Percentiles rank a stretch among this genome's conserved stretches.
Conservation (phyloP, 2,888 invertebrate genomes). For the Epirrhoe tristata region DNA sequence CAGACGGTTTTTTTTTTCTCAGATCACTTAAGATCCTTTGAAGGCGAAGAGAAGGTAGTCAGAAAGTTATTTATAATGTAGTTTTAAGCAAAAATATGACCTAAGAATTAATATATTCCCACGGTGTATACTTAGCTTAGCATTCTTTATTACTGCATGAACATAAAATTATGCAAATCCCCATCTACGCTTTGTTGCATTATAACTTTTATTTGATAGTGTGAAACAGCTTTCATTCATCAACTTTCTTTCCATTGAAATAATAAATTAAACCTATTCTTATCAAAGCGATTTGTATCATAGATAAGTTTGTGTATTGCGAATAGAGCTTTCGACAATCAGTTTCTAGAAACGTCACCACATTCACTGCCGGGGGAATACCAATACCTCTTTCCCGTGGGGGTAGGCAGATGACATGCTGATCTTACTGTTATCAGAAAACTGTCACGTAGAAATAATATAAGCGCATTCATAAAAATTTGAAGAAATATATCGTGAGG, state of each 20-base stretch:
- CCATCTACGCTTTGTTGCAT: constrained; percentile 58
- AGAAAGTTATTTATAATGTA: too few species aligned
- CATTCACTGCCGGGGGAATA: background rate
- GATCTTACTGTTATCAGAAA: too few species aligned
- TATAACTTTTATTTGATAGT: constrained; percentile 50
- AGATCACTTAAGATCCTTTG: too few species aligned
- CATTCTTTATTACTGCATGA: constrained; percentile 31
- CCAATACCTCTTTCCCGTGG: too few species aligned
- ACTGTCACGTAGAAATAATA: too few species aligned
- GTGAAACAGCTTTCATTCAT: constrained; percentile 61
- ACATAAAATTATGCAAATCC: constrained; percentile 60
- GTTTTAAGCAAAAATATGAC: too few species aligned
- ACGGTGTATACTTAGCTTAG: constrained; percentile 27
- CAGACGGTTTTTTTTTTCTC: too few species aligned
- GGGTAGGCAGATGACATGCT: too few species aligned
- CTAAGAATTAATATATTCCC: background rate
- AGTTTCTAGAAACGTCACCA: constrained; percentile 9
- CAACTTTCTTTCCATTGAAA: constrained; percentile 52
- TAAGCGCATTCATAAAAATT: too few species aligned
- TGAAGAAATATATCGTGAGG: too few species aligned
- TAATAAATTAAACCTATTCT: constrained; percentile 51
- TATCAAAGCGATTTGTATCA: constrained; percentile 42
- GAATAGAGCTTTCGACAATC: constrained; percentile 29
- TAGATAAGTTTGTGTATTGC: constrained; percentile 38
- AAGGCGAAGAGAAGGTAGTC: too few species aligned